A percentile compares a stretch with the other conserved stretches of the same genome.
Conservation (phyloP, 1,140 invertebrate species). For the Potamilus streckersoni region DNA sequence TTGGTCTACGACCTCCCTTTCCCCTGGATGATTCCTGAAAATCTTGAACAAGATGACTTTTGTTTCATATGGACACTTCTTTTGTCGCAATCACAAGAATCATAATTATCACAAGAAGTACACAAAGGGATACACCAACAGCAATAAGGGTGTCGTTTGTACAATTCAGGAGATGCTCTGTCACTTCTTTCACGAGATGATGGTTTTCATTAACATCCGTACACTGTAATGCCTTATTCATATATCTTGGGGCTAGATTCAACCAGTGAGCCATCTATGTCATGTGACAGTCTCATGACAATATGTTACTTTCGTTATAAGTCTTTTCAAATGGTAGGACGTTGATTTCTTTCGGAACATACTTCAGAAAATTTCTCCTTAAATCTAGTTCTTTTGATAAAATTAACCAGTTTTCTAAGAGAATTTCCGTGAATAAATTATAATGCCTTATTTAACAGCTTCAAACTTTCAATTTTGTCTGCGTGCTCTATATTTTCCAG, state of each 20-base stretch:
- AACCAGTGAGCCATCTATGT: conserved; percentile 21
- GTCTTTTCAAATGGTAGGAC: conserved; percentile 10
- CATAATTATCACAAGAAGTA: conserved; percentile 1
- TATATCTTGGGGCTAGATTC: not conserved
- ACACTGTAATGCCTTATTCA: conserved; percentile 11
- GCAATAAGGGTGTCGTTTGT: conserved; percentile 5
- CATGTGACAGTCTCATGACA: conserved; percentile 22
- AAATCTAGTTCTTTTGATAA: conserved; percentile 12
- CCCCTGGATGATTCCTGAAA: not conserved
- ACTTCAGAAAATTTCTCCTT: conserved; percentile 7
- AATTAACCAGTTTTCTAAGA: not conserved
- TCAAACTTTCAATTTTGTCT: conserved; percentile 20
- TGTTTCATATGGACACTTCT: conserved; percentile 20
- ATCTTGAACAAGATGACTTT: conserved; percentile 9
- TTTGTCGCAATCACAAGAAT: not conserved
- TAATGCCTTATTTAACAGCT: conserved; percentile 27
- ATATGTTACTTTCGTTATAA: not conserved
- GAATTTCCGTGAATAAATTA: not conserved
- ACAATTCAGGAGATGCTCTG: conserved; percentile 4
- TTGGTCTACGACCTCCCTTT: conserved; percentile 7
- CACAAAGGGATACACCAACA: not conserved
- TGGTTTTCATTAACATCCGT: not conserved
- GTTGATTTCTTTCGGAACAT: conserved; percentile 8
- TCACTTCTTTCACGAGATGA: conserved; percentile 7
- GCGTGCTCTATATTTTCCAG: conserved; percentile 26